These are phyloP conservation scores for Ardeotis arabs DNA, from an alignment of 2,113 vertebrate species.

Conservation along the genomic window DNA sequence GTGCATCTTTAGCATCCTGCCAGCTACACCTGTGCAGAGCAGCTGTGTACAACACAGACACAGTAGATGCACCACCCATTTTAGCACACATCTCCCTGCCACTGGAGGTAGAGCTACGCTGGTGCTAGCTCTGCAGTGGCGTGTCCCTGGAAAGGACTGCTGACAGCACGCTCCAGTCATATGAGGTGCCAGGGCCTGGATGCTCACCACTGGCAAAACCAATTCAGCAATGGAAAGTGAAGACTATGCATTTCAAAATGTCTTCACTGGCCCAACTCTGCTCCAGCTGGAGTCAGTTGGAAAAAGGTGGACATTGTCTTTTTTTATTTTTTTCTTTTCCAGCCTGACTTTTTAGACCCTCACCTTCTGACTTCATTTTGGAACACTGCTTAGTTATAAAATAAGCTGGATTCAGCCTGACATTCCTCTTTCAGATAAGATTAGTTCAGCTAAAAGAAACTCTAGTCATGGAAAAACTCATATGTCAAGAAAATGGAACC, in stretches of 20 bases:
- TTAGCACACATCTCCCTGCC: not conserved
- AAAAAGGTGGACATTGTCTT: not conserved
- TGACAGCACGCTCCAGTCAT: not conserved
- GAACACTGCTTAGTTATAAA: not conserved
- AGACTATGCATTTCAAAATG: not conserved
- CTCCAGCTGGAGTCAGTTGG: not conserved
- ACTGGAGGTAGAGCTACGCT: not conserved
- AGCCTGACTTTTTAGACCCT: not conserved
- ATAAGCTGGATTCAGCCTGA: not conserved
- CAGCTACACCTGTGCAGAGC: not conserved
- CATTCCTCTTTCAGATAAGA: slow-evolving; percentile 30
- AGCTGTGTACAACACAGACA: not conserved
- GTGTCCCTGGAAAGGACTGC: not conserved
- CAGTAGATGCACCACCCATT: not conserved
- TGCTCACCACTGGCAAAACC: not conserved
- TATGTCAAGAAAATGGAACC: not conserved
- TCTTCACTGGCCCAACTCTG: not conserved
- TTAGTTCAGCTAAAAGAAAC: not conserved
- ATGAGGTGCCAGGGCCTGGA: not conserved
- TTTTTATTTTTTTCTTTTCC: not conserved
- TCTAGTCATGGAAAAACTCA: not conserved
- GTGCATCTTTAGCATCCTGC: not conserved
- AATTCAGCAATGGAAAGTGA: not conserved
- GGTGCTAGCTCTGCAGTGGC: not conserved
- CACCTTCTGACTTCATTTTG: slow-evolving; percentile 12